Evolutionary conservation across 2,888 invertebrate genomes (phyloP), one percentile per base, ranked within the genome.

Genomic region (Agrochola macilenta): DNA sequence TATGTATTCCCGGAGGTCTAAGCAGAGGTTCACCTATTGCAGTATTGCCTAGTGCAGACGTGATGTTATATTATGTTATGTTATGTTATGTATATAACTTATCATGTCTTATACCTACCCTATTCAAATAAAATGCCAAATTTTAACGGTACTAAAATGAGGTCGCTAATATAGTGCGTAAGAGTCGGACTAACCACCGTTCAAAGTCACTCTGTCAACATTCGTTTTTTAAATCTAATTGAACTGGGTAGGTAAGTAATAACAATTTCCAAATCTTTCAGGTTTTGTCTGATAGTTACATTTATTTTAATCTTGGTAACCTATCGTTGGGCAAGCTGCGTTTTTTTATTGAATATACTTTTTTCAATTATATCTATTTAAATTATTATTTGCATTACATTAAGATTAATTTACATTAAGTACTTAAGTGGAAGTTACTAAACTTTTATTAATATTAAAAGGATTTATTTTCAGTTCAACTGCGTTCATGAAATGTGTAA

Each of bases 241-340:
- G 54, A 52, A 63, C 23, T 68, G 30, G 20, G 20, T 8, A 14
- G 20, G 20, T 17, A 26, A 64, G 14, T 12, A 35, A 64, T 26
- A 14, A 11, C 46, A 46, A 52, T 76, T 75, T 26, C 46, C 9
- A 65, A 65, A 49, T 68, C 20, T 76, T 20, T 20, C 1, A 68
- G 17, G 63, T 68, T 61, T 63, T 71, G 43, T 58, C 43, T 3
- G 5, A 39, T 35, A 23, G 20, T 52, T 57, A 35, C 30, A 7
- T 63, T 72, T 23, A 39, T 66, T 81, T 49, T n/a, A 49, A 65
- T 63, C 60, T 66, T 58, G 43, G 35, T 54, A n/a, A 23, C 11
- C 43, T 11, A 43, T 43, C 14, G 23, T 81, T 81, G 14, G 30
- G 43, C n/a, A 82, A 81, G 20, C n/a, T 64, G 2, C 3, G 5